Base-by-base conservation (phyloP, 1,140 invertebrate genomes). In the Caerostris darwini region DNA sequence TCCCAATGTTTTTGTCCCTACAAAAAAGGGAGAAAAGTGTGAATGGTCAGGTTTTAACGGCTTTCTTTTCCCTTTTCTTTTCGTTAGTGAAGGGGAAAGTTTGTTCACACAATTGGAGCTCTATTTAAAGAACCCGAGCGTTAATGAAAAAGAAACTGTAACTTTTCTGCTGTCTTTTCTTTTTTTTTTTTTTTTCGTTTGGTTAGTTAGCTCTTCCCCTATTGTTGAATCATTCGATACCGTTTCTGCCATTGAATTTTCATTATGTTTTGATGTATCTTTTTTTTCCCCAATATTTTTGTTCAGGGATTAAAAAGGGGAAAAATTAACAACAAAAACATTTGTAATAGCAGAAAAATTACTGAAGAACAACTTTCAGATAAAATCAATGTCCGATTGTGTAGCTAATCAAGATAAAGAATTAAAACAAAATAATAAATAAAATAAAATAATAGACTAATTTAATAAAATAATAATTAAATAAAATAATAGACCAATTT, bases 121-220 rank as follows among this genome's bases (percentile, higher is more conserved):
- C 56, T 83, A 83, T 83, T 83, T 83, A 57, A 83, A 83, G 56
- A 58, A 54, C 82, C 82, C 56, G 54, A 83, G 82, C 82, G 82
- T 83, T 83, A 83, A 83, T 83, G 82, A 83, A 83, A 83, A 83
- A 77, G 82, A 83, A 57, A 57, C n/a, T 58, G 82, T 12, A 77
- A 77, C 50, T 50, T 77, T 77, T 67, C 19, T 17, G 17, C 34
- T 81, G 17, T 50, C 71, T 50, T 34, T 19, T 34, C 17, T 50
- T 67, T 58, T n/a, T 57, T 56, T 6, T n/a, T 58, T 19, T 14
- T n/a, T 34, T 53, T 19, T 83, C 54, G 54, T 17, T 56, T 83
- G 82, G 82, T 83, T n/a, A 19, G 82, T 77, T 77, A 50, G 71
- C 34, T 77, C 71, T 77, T 77, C 34, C 50, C 71, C 19, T 50